These are phyloP conservation scores for Anableps anableps DNA, from an alignment of 2,797 vertebrate genomes.

Conservation along the genomic window DNA sequence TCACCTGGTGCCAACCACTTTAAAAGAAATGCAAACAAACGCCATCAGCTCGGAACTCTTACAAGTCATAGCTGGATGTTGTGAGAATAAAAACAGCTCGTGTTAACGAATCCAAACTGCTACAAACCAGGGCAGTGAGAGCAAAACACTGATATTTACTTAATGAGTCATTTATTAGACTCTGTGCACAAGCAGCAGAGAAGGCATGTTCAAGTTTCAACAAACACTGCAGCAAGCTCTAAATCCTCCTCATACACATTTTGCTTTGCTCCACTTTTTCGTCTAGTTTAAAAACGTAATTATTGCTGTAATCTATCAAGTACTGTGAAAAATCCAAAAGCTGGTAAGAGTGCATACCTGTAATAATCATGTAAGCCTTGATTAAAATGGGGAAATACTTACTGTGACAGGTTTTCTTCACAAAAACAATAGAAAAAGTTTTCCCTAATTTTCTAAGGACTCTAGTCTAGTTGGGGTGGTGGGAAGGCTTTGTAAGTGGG, in stretches of 20 bases:
- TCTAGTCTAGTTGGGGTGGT: constrained; percentile 33
- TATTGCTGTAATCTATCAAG: constrained; percentile 23
- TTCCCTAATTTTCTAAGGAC: constrained; percentile 47
- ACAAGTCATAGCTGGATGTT: background rate
- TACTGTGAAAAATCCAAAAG: constrained; percentile 48
- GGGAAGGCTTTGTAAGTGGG: constrained; percentile 52
- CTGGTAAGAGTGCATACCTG: constrained; percentile 36
- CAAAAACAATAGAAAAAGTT: constrained; percentile 63
- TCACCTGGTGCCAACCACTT: constrained; percentile 32
- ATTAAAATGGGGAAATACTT: constrained; percentile 77
- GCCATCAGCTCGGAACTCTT: background rate
- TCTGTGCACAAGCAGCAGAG: background rate
- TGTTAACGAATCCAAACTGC: background rate
- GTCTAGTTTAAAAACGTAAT: constrained; percentile 16
- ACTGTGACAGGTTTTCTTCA: constrained; percentile 78
- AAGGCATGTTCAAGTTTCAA: constrained; percentile 11
- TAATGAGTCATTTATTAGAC: background rate
- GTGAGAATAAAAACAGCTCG: background rate
- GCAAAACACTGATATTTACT: constrained; percentile 11
- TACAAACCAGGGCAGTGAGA: background rate
- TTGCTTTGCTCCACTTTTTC: constrained; percentile 5
- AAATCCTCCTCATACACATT: constrained; percentile 23
- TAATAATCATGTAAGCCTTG: constrained; percentile 42
- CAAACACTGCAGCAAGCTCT: background rate
- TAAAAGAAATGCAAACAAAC: constrained; percentile 15